phyloP scores from a whole-genome alignment of 2,797 vertebrate species.

The Leptodactylus fallax region DNA sequence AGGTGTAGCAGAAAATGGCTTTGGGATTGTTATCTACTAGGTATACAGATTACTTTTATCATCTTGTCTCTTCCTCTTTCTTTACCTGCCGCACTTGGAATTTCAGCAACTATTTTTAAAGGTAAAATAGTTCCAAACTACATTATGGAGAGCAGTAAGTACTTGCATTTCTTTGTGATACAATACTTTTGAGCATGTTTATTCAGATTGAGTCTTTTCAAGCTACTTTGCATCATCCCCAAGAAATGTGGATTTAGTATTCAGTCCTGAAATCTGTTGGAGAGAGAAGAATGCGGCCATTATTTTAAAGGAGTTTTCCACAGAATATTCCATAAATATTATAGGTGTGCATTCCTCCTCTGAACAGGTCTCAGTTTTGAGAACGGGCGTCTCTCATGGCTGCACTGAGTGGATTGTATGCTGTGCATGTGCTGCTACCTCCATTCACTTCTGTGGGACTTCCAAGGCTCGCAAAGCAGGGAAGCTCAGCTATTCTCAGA shows the following conservation, averaged over 20 bases:
- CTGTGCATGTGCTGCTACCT: too few species aligned
- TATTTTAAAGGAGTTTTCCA: not conserved
- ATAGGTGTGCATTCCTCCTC: too few species aligned
- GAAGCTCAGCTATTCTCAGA: too few species aligned
- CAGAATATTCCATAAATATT: too few species aligned
- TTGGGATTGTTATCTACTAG: too few species aligned
- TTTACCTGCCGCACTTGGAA: conserved; percentile 77
- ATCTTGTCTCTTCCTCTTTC: conserved; percentile 66
- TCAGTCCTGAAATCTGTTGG: not conserved
- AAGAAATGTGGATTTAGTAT: not conserved
- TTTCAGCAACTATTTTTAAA: conserved; percentile 96
- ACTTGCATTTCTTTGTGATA: conserved; percentile 65
- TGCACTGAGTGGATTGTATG: too few species aligned
- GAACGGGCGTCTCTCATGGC: too few species aligned
- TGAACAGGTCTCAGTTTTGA: too few species aligned
- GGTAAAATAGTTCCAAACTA: conserved; percentile 94
- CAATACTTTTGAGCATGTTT: not conserved
- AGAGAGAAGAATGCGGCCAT: not conserved
- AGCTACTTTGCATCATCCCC: not conserved
- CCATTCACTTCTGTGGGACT: too few species aligned
- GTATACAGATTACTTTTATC: not conserved
- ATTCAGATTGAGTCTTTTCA: not conserved
- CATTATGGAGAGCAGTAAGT: conserved; percentile 97
- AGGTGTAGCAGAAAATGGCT: too few species aligned
- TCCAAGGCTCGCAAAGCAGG: too few species aligned